Base-by-base conservation (phyloP, 2,888 invertebrate species). In the Cantharis lateralis region DNA sequence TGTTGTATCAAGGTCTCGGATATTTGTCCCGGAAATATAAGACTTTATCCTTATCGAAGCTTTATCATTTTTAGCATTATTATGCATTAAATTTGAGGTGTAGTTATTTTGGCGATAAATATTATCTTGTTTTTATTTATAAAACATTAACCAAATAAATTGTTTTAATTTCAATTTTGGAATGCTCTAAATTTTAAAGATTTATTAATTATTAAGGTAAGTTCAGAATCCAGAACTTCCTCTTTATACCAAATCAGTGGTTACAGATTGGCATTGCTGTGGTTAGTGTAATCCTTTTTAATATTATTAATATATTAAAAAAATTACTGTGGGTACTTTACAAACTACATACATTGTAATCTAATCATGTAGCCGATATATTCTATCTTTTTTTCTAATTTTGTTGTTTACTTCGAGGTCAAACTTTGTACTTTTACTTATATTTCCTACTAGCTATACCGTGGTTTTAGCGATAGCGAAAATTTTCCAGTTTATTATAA, bases 11-110 rank as follows among this genome's bases (percentile, higher is more conserved):
- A 80, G 78, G 78, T 77, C 76, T 70, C 69, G 63, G 72, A 76
- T 80, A 80, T 80, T 79, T 80, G 77, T 75, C 77, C 80, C 80
- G 80, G 80, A 80, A 78, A 74, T 72, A 71, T 76, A 79, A 77
- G 77, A 80, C 77, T 72, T 73, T 69, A 20, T 64, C 72, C 75
- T 80, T 78, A 78, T 78, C 78, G 68, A 24, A 11, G 61, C 69
- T 72, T 76, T 78, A 76, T 80, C 78, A 76, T 74, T 73, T 74
- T 72, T 73, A 74, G 73, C 69, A 74, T 74, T 72, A 32, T 77
- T 75, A 66, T 76, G 72, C 72, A 76, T 69, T 76, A 72, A 69
- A 66, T 77, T 77, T 74, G 77, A 77, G 77, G 77, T 77, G 71
- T 71, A 71, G 61, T 63, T 72, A 62, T 72, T 72, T 63, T n/a